Evolutionary conservation across 2,113 vertebrate genomes (phyloP), one percentile per base, ranked within the genome.

Genomic region (Ochotona princeps): DNA sequence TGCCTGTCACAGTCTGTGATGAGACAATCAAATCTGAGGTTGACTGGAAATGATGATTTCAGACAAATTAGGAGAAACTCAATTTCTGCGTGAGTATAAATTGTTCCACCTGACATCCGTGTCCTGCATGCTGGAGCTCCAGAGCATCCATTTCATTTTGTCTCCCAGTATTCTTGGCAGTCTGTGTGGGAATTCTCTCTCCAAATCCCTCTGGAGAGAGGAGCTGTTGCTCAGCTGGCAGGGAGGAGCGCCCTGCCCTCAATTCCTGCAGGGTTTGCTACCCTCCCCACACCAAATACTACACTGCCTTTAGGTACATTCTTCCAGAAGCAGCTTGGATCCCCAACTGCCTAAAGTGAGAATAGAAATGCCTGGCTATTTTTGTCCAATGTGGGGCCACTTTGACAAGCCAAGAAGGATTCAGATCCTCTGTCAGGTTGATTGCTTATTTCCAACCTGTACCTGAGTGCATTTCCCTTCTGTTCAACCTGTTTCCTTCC

Each of bases 51-150:
- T 65, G 30, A 66, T 83, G 5, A 79, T 47, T 28, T 70, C 18
- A 83, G 25, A n/a, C 67, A 89, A 75, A 49, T 83, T 66, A 57
- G 38, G 76, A 91, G 60, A 87, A 89, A 72, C 47, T 65, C 20
- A 49, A 44, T 88, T 92, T 94, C 38, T 44, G 0, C 32, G 5
- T 61, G 14, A 66, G 69, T 86, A 9, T 72, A 74, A 87, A 72
- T 30, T 63, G 21, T 9, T 30, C 11, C 8, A 2, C 49, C n/a
- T 91, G 49, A 15, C 23, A 38, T 51, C 17, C 73, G 8, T 25
- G 38, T 25, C 57, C 61, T 51, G 0, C 1, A 15, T 17, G n/a
- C 80, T 85, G 28, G 11, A 15, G 32, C 25, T 85, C 14, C 20
- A 28, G 9, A 14, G 69, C 11, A 8, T 49, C 69, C 60, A 47